These are phyloP conservation scores for Nannoperca australis DNA, from an alignment of 2,797 vertebrate species.

Conservation along the genomic window DNA sequence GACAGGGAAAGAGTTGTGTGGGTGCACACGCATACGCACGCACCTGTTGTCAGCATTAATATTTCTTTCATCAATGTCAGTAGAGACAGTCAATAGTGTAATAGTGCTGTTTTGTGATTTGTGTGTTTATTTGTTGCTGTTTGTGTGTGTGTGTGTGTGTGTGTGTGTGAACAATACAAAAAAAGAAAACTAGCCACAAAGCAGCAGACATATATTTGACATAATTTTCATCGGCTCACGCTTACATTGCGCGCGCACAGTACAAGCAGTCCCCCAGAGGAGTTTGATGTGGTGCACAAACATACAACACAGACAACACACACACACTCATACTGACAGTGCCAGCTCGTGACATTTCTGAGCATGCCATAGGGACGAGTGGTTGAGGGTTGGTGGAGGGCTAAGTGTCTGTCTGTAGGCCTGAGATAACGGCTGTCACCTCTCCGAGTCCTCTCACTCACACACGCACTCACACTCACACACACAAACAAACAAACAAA, in stretches of 20 bases:
- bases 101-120: constrained; percentile 4
- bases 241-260: constrained; percentile 1
- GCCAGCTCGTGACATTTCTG: constrained; percentile 81
- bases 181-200: constrained; percentile 19
- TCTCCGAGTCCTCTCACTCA: constrained; percentile 64
- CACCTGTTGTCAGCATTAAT: constrained; percentile 6
- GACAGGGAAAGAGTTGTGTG: neutral
- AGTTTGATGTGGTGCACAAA: constrained; percentile 44
- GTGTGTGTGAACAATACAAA: constrained; percentile 7
- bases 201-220: constrained; percentile 35
- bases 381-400: constrained; percentile 76
- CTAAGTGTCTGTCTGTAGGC: constrained; percentile 83
- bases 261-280: constrained; percentile 19
- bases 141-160: neutral
- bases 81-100: neutral
- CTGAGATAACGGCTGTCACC: constrained; percentile 83
- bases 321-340: constrained; percentile 39
- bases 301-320: constrained; percentile 28
- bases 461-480: constrained; percentile 23
- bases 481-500: constrained; percentile 24
- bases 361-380: constrained; percentile 78
- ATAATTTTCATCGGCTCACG: constrained; percentile 26
- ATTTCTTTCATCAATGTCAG: neutral
- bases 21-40: constrained; percentile 12
- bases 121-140: neutral